Evolutionary conservation across 2,797 vertebrate genomes (phyloP), one percentile per base, ranked within the genome.

Genomic region (Galaxias olidus): DNA sequence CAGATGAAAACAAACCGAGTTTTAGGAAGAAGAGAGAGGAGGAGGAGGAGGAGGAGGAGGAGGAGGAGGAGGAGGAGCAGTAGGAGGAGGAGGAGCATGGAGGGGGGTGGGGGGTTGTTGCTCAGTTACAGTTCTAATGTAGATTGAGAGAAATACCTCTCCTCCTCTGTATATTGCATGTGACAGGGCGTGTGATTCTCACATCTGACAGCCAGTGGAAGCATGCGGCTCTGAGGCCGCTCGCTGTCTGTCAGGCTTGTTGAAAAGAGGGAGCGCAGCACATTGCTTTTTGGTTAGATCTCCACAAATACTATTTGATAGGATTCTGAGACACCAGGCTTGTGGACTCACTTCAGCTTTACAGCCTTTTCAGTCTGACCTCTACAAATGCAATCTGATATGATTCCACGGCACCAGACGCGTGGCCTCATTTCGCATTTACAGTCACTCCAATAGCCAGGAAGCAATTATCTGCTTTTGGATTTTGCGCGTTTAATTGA

Each of bases 11-110:
- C 30, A 30, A 30, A 30, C 30, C 30, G 6, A 30, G 30, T 30
- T 2, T 2, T 30, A 30, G 30, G 30, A 30, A 30, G 30, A 30
- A 6, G 59, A 20, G 61, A 19, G 17, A 3, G 50, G 9, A 15
- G 69, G 66, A 64, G 49, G 53, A 69, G 71, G 69, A 62, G 10
- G 52, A 71, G 61, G 68, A 45, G 66, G 69, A 53, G 60, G 65
- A 49, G 30, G 13, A 49, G 48, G 11, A 42, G 59, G 67, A 66
- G 62, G 41, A 51, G 20, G 49, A 17, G 69, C 58, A 66, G 71
- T 53, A 49, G 45, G 55, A 5, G 20, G 47, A 41, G 65, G 18
- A 50, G 54, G 1, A 59, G 43, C n/a, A n/a, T n/a, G 71, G 46
- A 49, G 49, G 57, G 6, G 15, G 44, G 47, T 65, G 18, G 50